Evolutionary conservation across 2,113 vertebrate genomes (phyloP).

Genomic region (Sceloporus tristichus): DNA sequence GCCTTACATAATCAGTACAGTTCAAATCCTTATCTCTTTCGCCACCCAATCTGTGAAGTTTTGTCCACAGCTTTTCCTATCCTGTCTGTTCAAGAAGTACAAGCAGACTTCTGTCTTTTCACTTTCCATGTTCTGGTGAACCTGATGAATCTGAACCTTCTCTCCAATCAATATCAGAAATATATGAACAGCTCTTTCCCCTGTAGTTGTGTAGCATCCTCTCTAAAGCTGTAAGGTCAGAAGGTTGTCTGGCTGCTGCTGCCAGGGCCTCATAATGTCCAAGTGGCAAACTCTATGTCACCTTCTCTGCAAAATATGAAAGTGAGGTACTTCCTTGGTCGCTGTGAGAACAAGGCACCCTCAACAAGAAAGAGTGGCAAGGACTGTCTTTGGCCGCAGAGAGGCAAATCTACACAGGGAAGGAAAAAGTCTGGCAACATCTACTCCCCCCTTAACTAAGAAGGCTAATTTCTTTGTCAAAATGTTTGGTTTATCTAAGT

Average conservation of each 20-base stretch:
- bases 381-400: neutral
- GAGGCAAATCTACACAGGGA: neutral
- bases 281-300: neutral
- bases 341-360: neutral
- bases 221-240: neutral
- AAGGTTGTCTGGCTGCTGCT: neutral
- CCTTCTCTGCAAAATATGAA: neutral
- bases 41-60: neutral
- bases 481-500: neutral
- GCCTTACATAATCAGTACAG: neutral
- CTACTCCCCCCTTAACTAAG: neutral
- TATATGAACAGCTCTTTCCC: neutral
- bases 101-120: neutral
- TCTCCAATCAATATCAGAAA: neutral
- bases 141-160: neutral
- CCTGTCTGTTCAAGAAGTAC: neutral
- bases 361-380: neutral
- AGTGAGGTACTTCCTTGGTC: neutral
- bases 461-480: neutral
- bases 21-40: conserved; percentile 17
- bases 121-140: neutral
- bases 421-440: neutral
- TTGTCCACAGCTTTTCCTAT: neutral
- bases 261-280: neutral
- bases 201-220: neutral